phyloP scores from a whole-genome alignment of 2,888 invertebrate genomes.

The Sipha maydis region DNA sequence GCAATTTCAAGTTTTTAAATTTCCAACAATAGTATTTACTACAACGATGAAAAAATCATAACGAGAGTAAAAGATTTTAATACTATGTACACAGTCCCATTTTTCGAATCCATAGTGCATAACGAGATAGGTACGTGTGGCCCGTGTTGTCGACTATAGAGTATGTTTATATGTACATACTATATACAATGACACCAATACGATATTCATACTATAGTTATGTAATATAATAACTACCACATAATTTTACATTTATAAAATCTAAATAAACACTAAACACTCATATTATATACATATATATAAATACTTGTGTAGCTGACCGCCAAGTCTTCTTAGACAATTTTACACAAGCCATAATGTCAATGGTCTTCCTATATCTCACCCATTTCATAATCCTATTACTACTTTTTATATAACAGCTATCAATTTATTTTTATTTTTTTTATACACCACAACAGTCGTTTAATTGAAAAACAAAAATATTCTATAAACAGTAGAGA shows the following conservation, averaged over 20 bases:
- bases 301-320: not conserved
- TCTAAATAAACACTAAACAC: too few species aligned
- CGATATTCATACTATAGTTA: slow-evolving; percentile 4
- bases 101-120: not conserved
- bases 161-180: not conserved
- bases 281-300: too few species aligned
- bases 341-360: not conserved
- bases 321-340: not conserved
- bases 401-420: too few species aligned
- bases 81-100: not conserved
- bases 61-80: too few species aligned
- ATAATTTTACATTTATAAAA: not conserved
- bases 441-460: too few species aligned
- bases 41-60: not conserved
- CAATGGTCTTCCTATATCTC: not conserved
- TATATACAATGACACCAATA: not conserved
- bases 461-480: too few species aligned
- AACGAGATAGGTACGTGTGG: not conserved
- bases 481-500: too few species aligned
- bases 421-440: too few species aligned
- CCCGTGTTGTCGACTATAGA: too few species aligned
- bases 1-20: not conserved
- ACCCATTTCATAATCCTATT: not conserved
- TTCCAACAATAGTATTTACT: not conserved
- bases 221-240: not conserved